phyloP scores from a whole-genome alignment of 2,797 vertebrate species.

The Artibeus lituratus region DNA sequence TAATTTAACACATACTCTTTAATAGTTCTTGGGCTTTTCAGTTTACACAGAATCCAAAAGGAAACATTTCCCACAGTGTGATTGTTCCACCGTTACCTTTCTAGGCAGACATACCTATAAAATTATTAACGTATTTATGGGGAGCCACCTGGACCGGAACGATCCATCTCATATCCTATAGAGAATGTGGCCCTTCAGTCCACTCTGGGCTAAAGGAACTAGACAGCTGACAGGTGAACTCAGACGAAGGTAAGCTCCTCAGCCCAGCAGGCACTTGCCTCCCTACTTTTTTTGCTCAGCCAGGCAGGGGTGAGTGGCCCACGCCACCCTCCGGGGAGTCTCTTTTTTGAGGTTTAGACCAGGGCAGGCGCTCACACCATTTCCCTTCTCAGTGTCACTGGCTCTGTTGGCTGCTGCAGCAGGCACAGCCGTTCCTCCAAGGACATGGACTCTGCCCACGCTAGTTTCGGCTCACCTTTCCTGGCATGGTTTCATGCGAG shows the following conservation, averaged over 20 bases:
- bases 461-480: neutral
- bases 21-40: constrained; percentile 49
- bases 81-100: constrained; percentile 39
- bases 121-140: constrained; percentile 60
- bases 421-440: neutral
- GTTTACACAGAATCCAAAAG: constrained; percentile 39
- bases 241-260: neutral
- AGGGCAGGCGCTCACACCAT: neutral
- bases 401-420: neutral
- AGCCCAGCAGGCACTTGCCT: neutral
- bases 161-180: constrained; percentile 55
- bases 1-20: constrained; percentile 8
- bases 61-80: neutral
- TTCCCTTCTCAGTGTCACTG: neutral
- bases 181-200: constrained; percentile 35
- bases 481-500: neutral
- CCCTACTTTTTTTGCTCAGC: neutral
- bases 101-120: constrained; percentile 15
- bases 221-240: constrained; percentile 14
- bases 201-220: constrained; percentile 26
- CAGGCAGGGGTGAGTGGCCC: neutral
- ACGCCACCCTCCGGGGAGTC: neutral
- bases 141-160: constrained; percentile 54
- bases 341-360: neutral
- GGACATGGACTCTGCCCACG: neutral